Evolutionary conservation across 2,888 invertebrate species (phyloP), one percentile per base, ranked within the genome.

Genomic region (Tachystola acroxantha): DNA sequence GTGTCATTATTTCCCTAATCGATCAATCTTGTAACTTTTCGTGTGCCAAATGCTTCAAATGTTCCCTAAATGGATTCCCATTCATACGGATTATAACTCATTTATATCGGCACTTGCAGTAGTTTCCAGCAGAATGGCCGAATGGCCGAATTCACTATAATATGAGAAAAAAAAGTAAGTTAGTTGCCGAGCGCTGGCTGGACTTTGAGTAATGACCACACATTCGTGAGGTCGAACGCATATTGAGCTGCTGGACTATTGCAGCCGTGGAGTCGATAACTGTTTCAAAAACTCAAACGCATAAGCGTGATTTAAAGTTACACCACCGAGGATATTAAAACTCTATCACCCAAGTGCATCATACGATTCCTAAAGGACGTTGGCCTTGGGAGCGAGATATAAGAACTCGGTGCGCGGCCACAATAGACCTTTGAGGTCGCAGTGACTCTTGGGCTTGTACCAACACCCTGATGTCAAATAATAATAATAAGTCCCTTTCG

Each of bases 141-240:
- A 61, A n/a, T n/a, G n/a, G n/a, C n/a, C n/a, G n/a, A 63, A 64
- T 60, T 55, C 60, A 50, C 43, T 58, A 55, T 68, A 64, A 64
- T 66, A 57, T 32, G 52, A 52, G 50, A 54, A 50, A 54, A 57
- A 55, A 77, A 76, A 68, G 58, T 66, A 57, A 61, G 61, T 65
- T 59, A 54, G 57, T 48, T 53, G 61, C 64, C 51, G 62, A 53
- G 54, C 49, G 46, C 47, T 36, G 51, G 50, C 57, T 53, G 67
- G 75, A 75, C 78, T 78, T 77, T 81, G 79, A 81, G 75, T 81
- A 80, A 80, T 81, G 80, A 69, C 63, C 54, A 42, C 64, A 74
- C 73, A 79, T 74, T 79, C 64, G 73, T 63, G 64, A 61, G 71
- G 69, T 64, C 65, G 64, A 61, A 76, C 76, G 76, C 79, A 79